Conservation (phyloP, 2,888 invertebrate genomes). For the Phorcus lineatus region DNA sequence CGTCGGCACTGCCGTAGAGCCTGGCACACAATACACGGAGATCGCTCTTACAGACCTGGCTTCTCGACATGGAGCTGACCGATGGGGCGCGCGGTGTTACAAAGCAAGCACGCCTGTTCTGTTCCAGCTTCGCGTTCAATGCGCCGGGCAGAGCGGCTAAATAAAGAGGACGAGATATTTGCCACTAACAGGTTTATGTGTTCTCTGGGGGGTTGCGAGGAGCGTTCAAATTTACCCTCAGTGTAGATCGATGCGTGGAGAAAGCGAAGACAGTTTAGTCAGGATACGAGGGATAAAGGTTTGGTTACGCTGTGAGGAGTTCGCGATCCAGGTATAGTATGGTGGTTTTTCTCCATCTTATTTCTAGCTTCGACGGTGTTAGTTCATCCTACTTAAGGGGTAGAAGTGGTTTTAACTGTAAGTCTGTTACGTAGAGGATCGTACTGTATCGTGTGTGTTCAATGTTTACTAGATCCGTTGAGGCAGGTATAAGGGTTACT, state of each 20-base stretch:
- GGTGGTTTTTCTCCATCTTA: neutral
- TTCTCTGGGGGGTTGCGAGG: neutral
- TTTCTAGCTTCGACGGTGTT: neutral
- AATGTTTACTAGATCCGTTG: too few relatives aligned
- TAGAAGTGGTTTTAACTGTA: neutral
- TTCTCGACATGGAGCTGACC: too few relatives aligned
- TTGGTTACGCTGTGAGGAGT: neutral
- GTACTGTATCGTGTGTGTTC: too few relatives aligned
- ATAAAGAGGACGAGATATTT: neutral
- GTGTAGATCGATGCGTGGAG: neutral
- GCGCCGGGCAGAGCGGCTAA: neutral
- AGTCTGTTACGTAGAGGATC: too few relatives aligned
- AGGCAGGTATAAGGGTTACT: too few relatives aligned
- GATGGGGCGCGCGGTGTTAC: too few relatives aligned
- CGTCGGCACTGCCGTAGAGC: too few relatives aligned
- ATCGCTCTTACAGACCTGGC: too few relatives aligned
- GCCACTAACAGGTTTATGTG: conserved; percentile 1
- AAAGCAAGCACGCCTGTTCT: too few relatives aligned
- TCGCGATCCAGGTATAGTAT: neutral
- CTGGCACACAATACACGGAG: too few relatives aligned
- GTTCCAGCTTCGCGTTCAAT: neutral
- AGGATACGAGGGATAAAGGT: neutral
- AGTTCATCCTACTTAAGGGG: neutral
- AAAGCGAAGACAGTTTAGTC: neutral
- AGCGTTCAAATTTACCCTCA: conserved; percentile 6